A percentile compares a stretch with the other conserved stretches of the same genome.
Evolutionary conservation across 1,140 invertebrate species (phyloP).

Genomic region (Lethrus apterus): DNA sequence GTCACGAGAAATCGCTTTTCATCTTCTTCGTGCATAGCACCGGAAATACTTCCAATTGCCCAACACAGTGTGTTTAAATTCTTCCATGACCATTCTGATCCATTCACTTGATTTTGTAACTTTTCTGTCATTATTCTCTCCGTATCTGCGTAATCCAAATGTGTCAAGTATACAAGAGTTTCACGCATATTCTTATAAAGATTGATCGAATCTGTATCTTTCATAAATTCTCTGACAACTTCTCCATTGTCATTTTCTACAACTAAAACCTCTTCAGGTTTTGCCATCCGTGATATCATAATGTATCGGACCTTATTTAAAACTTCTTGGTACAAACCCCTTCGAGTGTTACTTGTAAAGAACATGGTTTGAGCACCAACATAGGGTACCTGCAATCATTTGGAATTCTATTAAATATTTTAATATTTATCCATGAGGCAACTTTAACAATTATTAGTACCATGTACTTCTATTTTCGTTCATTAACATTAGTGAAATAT

Average conservation of each 20-base stretch:
- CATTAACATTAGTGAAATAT: no score
- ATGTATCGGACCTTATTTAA: constrained; percentile 91
- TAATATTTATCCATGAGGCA: no score
- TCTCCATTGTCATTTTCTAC: constrained; percentile 99
- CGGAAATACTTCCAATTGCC: constrained; percentile 99
- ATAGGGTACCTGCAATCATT: no score
- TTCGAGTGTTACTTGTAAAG: constrained; percentile 40
- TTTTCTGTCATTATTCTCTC: constrained; percentile 99
- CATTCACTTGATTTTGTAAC: constrained; percentile 97
- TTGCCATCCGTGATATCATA: constrained; percentile 99
- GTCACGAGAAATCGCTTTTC: constrained; percentile 98
- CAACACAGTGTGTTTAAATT: constrained; percentile 99
- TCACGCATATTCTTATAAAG: constrained; percentile 99
- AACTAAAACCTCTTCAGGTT: constrained; percentile 99
- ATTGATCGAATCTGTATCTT: constrained; percentile 99
- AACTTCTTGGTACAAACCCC: constrained; percentile 48
- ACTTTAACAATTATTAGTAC: no score
- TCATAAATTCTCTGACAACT: constrained; percentile 99
- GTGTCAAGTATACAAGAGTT: constrained; percentile 96
- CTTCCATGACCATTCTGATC: constrained; percentile 99
- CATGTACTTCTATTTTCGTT: no score
- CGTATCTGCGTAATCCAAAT: constrained; percentile 96
- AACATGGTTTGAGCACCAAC: constrained; percentile 41
- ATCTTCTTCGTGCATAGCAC: constrained; percentile 98
- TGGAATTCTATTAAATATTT: no score